Evolutionary conservation across 2,888 invertebrate species (phyloP), one percentile per base, ranked within the genome.

Genomic region (Oscheius sp.): DNA sequence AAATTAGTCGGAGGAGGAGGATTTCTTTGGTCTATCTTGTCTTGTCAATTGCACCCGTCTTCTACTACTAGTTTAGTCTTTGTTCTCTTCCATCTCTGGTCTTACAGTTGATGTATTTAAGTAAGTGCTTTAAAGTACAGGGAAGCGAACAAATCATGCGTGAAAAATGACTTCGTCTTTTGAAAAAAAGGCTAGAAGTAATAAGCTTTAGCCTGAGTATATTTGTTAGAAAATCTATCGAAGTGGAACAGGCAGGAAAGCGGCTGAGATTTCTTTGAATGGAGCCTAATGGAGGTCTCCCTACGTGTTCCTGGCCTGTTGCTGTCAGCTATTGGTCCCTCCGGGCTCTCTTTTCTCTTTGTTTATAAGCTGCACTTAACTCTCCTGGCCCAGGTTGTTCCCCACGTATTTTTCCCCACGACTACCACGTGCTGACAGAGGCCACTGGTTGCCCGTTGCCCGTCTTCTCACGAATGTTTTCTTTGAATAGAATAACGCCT

Each of bases 261-360:
- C 61, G 61, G 66, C 49, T 52, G 66, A 49, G 66, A 52, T 66
- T 66, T 66, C 49, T 66, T 21, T 66, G 66, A 66, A 66, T 66
- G 52, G 66, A 49, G 66, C 66, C 66, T 66, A 66, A 66, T 66
- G 66, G 61, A 61, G 61, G 52, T 35, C 35, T 9, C 35, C 66
- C 23, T 49, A 52, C 52, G 35, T 66, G 66, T 66, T 66, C 66
- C 66, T 66, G 27, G 41, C 61, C 18, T 7, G 43, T 61, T 35
- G 43, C 43, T 61, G 41, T 61, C 61, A 61, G 61, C 43, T n/a
- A 35, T 35, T 35, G 35, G 35, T 35, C 35, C 35, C 35, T 35
- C 35, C 35, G 21, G 27, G 27, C 58, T 18, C 43, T 18, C 21
- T 61, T 43, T 23, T 21, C 9, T 18, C n/a, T 43, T 61, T 61